Conservation (phyloP, 1,140 invertebrate species). For the Drosophila pruinosa region DNA sequence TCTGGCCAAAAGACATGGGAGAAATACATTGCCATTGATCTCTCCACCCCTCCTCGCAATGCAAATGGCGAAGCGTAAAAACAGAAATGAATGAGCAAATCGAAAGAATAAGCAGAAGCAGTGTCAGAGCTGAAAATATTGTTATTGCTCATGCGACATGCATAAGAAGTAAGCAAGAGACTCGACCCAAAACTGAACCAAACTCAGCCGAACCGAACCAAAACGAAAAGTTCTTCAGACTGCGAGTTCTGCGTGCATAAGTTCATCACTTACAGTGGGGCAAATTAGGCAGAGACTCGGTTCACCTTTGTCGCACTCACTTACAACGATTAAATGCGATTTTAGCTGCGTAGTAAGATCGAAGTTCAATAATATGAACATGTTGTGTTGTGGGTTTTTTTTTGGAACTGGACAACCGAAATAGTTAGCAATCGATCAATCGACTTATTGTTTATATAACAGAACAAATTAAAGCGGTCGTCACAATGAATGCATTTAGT, state of each 20-base stretch:
- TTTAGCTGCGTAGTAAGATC: too few relatives aligned
- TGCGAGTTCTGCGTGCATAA: background rate
- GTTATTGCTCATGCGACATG: conserved; percentile 77
- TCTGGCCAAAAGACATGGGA: background rate
- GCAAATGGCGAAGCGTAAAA: conserved; percentile 55
- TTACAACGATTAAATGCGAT: too few relatives aligned
- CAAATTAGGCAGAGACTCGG: too few relatives aligned
- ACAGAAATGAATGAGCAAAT: conserved; percentile 63
- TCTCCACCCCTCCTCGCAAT: conserved; percentile 2
- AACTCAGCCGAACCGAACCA: background rate
- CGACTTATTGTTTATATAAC: too few relatives aligned
- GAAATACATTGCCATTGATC: background rate
- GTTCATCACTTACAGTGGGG: background rate
- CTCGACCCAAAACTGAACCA: background rate
- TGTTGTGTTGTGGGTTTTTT: too few relatives aligned
- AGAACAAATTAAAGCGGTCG: too few relatives aligned
- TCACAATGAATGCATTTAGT: too few relatives aligned
- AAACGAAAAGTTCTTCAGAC: background rate
- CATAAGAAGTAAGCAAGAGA: conserved; percentile 62
- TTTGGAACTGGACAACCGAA: too few relatives aligned
- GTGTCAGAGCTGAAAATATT: conserved; percentile 60
- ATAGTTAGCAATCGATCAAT: too few relatives aligned
- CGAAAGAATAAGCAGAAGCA: conserved; percentile 59
- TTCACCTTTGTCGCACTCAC: too few relatives aligned
- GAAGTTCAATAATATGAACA: too few relatives aligned